These are phyloP conservation scores for Auanema sp. DNA, from an alignment of 2,888 invertebrate species.

Conservation along the genomic window DNA sequence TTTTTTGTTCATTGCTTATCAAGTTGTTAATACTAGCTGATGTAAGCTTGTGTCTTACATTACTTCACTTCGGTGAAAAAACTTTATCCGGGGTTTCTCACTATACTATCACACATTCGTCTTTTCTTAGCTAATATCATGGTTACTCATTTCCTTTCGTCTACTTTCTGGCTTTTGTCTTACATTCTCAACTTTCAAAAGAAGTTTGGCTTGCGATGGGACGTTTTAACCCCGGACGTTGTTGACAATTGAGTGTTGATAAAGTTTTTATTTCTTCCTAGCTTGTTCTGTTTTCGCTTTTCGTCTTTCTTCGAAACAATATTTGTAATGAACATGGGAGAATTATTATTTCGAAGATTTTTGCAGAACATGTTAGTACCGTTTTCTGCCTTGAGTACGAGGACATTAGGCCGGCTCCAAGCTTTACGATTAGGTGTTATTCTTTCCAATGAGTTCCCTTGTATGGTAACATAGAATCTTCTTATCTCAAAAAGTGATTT, in stretches of 20 bases:
- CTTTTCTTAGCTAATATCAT: background rate
- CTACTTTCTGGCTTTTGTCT: background rate
- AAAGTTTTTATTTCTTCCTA: background rate
- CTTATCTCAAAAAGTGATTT: too few relatives aligned
- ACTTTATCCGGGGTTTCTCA: conserved; percentile 5
- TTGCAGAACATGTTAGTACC: too few relatives aligned
- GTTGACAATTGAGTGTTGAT: conserved; percentile 6
- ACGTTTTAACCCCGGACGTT: conserved; percentile 4
- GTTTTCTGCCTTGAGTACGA: too few relatives aligned
- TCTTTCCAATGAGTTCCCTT: too few relatives aligned
- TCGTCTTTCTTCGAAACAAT: too few relatives aligned
- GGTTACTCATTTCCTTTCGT: conserved; percentile 4
- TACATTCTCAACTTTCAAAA: too few relatives aligned
- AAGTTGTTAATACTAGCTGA: background rate
- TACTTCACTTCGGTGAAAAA: conserved; percentile 1
- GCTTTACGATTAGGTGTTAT: too few relatives aligned
- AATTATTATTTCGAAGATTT: too few relatives aligned
- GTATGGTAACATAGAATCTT: too few relatives aligned
- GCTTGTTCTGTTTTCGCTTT: too few relatives aligned
- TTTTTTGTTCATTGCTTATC: background rate
- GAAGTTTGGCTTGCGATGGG: background rate
- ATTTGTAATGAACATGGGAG: too few relatives aligned
- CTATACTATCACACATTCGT: conserved; percentile 2
- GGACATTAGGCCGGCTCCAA: too few relatives aligned
- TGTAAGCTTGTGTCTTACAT: background rate